Conservation (phyloP, 2,113 vertebrate species). For the Thalassoma bifasciatum region DNA sequence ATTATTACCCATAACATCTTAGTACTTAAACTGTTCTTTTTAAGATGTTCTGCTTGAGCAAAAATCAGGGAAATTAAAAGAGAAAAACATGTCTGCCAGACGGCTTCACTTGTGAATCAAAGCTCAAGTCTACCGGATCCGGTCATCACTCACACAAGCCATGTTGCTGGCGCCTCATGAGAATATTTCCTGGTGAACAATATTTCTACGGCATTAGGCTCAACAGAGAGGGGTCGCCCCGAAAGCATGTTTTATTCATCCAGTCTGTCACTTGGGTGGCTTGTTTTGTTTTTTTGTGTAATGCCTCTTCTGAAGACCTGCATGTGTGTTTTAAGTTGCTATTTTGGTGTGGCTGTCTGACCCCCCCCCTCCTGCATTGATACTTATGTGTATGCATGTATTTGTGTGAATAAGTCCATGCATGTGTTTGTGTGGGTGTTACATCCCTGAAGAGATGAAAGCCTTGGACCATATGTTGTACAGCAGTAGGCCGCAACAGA, state of each 20-base stretch:
- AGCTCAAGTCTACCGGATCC: constrained; percentile 30
- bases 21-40: not conserved
- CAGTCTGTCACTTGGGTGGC: constrained; percentile 50
- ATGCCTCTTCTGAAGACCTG: constrained; percentile 62
- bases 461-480: constrained; percentile 71
- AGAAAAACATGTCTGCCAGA: constrained; percentile 20
- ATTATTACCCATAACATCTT: not conserved
- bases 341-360: constrained; percentile 53
- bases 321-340: constrained; percentile 58
- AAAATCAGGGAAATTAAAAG: constrained; percentile 3
- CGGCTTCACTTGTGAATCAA: constrained; percentile 46
- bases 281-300: constrained; percentile 71
- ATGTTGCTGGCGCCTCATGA: constrained; percentile 50
- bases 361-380: not conserved
- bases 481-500: constrained; percentile 73
- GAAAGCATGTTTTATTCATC: constrained; percentile 75
- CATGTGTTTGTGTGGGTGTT: constrained; percentile 74
- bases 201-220: constrained; percentile 56
- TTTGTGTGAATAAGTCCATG: constrained; percentile 41
- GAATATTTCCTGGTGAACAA: constrained; percentile 60
- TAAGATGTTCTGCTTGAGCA: not conserved
- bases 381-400: constrained; percentile 20
- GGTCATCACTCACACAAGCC: constrained; percentile 54
- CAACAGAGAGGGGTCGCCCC: constrained; percentile 44
- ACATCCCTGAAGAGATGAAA: constrained; percentile 74